Evolutionary conservation across 2,797 vertebrate genomes (phyloP).

Genomic region (Bovichtus variegatus): DNA sequence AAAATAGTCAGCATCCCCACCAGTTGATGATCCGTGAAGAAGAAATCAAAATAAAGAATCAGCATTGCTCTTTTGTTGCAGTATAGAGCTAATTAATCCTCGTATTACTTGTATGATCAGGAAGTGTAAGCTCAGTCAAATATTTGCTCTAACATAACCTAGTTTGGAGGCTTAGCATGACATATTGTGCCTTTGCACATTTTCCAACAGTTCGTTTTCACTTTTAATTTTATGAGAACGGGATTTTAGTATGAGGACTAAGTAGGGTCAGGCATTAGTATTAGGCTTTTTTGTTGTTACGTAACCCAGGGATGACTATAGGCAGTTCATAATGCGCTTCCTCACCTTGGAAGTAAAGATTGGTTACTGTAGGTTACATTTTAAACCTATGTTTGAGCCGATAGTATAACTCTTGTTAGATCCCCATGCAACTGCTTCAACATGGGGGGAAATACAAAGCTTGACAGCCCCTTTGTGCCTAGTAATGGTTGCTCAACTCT

Average conservation of each 20-base stretch:
- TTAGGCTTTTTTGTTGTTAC: too few relatives aligned
- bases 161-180: not conserved
- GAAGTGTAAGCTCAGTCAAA: too few relatives aligned
- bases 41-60: not conserved
- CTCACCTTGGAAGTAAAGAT: not conserved
- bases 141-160: too few relatives aligned
- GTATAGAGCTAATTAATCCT: not conserved
- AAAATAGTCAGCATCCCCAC: not conserved
- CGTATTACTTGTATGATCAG: not conserved
- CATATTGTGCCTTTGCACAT: not conserved
- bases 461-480: not conserved
- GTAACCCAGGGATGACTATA: not conserved
- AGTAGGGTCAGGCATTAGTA: too few relatives aligned
- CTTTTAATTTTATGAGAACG: too few relatives aligned
- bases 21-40: not conserved
- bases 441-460: not conserved
- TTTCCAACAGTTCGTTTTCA: not conserved
- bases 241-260: too few relatives aligned
- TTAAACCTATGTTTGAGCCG: not conserved
- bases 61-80: not conserved
- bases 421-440: not conserved
- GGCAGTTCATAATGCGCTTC: not conserved
- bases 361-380: not conserved
- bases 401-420: not conserved
- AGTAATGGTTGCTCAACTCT: not conserved